Evolutionary conservation across 2,797 vertebrate genomes (phyloP).

Genomic region (Eulemur rubriventer): DNA sequence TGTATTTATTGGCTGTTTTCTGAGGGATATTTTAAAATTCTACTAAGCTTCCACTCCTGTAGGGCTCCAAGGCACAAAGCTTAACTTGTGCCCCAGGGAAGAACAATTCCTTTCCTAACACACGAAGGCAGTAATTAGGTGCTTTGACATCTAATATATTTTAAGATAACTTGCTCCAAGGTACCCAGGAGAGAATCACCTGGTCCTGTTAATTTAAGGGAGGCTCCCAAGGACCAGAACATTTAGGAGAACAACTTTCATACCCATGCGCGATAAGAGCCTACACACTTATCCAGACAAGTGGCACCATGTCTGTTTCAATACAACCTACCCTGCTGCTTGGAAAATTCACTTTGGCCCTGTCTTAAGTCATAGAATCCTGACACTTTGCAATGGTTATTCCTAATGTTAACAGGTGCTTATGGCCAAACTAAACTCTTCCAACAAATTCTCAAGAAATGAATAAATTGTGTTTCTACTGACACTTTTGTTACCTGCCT

Average conservation of each 20-base stretch:
- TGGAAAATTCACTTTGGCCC: not conserved
- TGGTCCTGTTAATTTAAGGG: not conserved
- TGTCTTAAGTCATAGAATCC: not conserved
- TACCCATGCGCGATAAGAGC: rapidly evolving
- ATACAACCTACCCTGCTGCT: not conserved
- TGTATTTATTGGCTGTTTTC: not conserved
- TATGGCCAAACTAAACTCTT: not conserved
- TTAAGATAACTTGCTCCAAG: not conserved
- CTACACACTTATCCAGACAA: not conserved
- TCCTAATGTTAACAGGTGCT: not conserved
- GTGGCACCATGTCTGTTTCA: not conserved
- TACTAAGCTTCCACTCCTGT: not conserved
- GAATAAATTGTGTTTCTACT: not conserved
- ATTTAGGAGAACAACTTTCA: not conserved
- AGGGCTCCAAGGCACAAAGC: not conserved
- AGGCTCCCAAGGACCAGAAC: not conserved
- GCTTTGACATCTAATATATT: not conserved
- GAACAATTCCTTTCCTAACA: not conserved
- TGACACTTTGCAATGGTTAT: not conserved
- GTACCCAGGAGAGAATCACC: not conserved
- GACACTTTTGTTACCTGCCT: not conserved
- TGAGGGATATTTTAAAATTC: not conserved
- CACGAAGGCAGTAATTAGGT: not conserved
- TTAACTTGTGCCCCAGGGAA: not conserved
- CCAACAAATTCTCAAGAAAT: not conserved